Evolutionary conservation across 1,140 invertebrate species (phyloP).

Genomic region (Tetramorium alpestre): DNA sequence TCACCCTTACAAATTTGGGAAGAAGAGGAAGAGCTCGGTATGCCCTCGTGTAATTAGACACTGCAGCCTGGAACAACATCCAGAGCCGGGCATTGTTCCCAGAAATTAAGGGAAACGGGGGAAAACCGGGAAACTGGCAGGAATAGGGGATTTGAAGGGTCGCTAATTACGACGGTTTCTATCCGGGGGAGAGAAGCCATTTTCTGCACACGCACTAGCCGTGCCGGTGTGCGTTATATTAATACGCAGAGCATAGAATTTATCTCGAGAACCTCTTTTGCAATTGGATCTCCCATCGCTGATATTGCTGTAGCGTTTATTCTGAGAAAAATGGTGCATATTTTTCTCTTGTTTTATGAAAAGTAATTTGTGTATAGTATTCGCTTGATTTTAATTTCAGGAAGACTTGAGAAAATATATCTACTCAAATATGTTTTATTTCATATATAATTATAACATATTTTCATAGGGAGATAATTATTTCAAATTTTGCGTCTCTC

Average conservation of each 20-base stretch:
- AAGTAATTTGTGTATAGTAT: not conserved
- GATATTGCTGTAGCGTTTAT: not conserved
- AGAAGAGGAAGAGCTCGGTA: conserved; percentile 28
- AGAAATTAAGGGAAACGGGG: conserved; percentile 84
- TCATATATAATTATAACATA: not conserved
- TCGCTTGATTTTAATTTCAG: not conserved
- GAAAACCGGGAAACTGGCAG: conserved; percentile 77
- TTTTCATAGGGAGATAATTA: not conserved
- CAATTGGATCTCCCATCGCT: conserved; percentile 61
- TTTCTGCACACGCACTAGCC: conserved; percentile 69
- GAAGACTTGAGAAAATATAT: too few species aligned
- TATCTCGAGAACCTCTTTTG: conserved; percentile 64
- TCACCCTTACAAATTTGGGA: conserved; percentile 28
- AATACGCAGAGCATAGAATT: conserved; percentile 70
- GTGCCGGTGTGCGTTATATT: conserved; percentile 72
- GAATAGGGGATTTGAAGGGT: conserved; percentile 66
- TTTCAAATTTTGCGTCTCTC: not conserved
- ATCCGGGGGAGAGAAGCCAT: conserved; percentile 75
- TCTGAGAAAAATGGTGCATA: not conserved
- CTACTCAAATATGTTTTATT: not conserved
- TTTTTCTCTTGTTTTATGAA: conserved; percentile 14
- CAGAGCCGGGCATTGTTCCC: conserved; percentile 79
- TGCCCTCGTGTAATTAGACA: conserved; percentile 83
- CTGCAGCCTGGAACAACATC: conserved; percentile 83
- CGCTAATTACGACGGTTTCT: conserved; percentile 81